These are phyloP conservation scores for Carassius auratus DNA, from an alignment of 2,113 vertebrate species.

Conservation along the genomic window DNA sequence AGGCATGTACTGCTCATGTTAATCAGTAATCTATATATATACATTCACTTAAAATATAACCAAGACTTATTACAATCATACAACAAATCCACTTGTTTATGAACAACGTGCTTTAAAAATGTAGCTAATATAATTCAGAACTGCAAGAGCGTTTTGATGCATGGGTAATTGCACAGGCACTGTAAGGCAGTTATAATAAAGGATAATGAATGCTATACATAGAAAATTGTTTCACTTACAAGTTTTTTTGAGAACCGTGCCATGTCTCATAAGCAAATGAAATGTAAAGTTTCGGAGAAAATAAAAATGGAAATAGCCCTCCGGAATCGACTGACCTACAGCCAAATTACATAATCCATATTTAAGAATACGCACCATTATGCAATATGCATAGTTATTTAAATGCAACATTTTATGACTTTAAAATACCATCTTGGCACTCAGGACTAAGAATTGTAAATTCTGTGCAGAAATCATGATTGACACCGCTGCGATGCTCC, in stretches of 20 bases:
- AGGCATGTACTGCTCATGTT: background rate
- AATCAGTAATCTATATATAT: background rate
- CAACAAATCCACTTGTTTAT: background rate
- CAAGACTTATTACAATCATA: background rate
- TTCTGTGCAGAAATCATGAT: conserved; percentile 25
- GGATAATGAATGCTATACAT: background rate
- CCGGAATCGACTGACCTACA: conserved; percentile 5
- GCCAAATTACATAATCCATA: conserved; percentile 7
- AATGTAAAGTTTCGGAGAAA: background rate
- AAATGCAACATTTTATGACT: conserved; percentile 21
- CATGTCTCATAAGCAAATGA: background rate
- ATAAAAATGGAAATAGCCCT: background rate
- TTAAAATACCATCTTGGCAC: conserved; percentile 9
- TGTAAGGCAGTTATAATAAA: background rate
- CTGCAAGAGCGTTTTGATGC: background rate
- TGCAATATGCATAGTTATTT: conserved; percentile 26
- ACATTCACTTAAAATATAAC: background rate
- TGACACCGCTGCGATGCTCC: conserved; percentile 25
- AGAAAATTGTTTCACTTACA: background rate
- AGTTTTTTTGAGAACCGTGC: background rate
- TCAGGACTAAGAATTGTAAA: conserved; percentile 33
- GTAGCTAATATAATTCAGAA: background rate
- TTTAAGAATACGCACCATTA: conserved; percentile 2
- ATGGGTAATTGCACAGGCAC: background rate
- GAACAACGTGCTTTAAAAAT: background rate